Percentiles rank a stretch among this genome's conserved stretches.
phyloP scores from a whole-genome alignment of 2,888 invertebrate species.

The Anarsia innoxiella region DNA sequence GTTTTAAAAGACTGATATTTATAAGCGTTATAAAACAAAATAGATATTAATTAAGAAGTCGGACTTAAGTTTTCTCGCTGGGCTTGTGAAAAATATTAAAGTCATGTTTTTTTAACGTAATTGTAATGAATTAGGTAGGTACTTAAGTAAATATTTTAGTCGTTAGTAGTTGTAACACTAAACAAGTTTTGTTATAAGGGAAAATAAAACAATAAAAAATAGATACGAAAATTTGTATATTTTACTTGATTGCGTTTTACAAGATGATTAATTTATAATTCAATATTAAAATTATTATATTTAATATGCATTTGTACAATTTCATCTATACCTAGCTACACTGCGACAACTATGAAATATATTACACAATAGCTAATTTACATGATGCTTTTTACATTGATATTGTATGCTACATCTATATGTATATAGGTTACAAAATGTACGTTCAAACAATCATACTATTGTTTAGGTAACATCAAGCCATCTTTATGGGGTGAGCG shows the following conservation, averaged over 20 bases:
- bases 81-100: too few species aligned
- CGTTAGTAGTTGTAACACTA: too few species aligned
- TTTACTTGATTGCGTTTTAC: conserved; percentile 73
- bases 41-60: too few species aligned
- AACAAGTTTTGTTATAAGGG: neutral
- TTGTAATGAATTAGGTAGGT: too few species aligned
- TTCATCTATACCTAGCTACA: conserved; percentile 70
- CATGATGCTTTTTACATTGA: conserved; percentile 70
- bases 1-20: too few species aligned
- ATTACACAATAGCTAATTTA: conserved; percentile 65
- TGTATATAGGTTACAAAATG: conserved; percentile 51
- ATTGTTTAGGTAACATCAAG: conserved; percentile 34
- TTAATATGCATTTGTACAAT: conserved; percentile 73
- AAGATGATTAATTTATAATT: conserved; percentile 71
- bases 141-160: too few species aligned
- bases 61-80: too few species aligned
- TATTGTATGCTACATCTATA: conserved; percentile 49
- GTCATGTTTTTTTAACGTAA: too few species aligned
- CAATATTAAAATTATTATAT: conserved; percentile 63
- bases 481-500: conserved; percentile 31
- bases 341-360: conserved; percentile 65
- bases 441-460: conserved; percentile 27
- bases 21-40: too few species aligned
- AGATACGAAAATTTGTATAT: conserved; percentile 72
- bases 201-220: conserved; percentile 21